phyloP scores from a whole-genome alignment of 2,113 vertebrate species.

The Lipophrys pholis region DNA sequence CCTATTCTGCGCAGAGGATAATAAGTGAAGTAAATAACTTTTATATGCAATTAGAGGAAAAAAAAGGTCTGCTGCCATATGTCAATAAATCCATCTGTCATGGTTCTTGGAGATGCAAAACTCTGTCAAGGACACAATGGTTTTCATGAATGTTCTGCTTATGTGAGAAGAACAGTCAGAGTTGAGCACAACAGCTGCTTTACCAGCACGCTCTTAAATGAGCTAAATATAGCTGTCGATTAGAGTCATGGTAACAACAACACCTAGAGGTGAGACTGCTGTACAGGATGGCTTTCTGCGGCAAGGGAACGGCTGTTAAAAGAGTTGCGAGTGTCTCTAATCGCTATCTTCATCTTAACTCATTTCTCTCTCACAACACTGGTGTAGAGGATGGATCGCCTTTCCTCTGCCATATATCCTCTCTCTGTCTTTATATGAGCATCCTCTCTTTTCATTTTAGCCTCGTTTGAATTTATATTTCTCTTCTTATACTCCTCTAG shows the following conservation, averaged over 20 bases:
- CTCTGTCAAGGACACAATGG: constrained; percentile 22
- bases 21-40: constrained; percentile 7
- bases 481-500: background rate
- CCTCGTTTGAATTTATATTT: background rate
- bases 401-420: background rate
- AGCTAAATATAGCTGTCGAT: constrained; percentile 29
- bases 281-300: constrained; percentile 3
- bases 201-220: constrained; percentile 17
- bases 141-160: constrained; percentile 13
- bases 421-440: background rate
- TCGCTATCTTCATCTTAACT: constrained; percentile 18
- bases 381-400: constrained; percentile 1
- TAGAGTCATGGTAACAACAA: constrained; percentile 28
- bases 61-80: constrained; percentile 1
- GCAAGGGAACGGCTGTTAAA: constrained; percentile 13
- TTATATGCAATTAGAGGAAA: constrained; percentile 14
- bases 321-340: constrained; percentile 13
- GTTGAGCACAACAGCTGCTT: constrained; percentile 26
- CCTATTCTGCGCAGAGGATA: constrained; percentile 22
- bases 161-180: constrained; percentile 13
- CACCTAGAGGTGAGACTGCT: constrained; percentile 25
- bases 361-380: constrained; percentile 17
- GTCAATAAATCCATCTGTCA: background rate
- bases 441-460: background rate
- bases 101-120: constrained; percentile 28